Conservation (phyloP, 2,888 invertebrate species). For the Drosophila mercatorum region DNA sequence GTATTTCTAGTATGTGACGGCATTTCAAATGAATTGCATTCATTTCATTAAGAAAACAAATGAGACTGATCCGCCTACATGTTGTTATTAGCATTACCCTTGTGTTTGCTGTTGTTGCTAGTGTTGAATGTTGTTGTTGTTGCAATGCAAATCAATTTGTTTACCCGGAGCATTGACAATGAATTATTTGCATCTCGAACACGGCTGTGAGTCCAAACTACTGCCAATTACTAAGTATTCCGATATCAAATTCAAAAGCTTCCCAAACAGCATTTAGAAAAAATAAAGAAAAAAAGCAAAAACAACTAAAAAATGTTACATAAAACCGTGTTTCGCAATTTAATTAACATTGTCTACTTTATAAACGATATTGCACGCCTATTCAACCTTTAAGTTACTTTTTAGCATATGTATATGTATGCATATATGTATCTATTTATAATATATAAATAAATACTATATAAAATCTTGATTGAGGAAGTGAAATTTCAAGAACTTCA, state of each 20-base stretch:
- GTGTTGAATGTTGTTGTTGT: constrained; percentile 6
- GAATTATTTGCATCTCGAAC: constrained; percentile 49
- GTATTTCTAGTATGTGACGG: constrained; percentile 32
- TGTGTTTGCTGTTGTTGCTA: not conserved
- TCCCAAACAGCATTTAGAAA: constrained; percentile 19
- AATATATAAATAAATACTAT: not conserved
- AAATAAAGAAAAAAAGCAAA: not conserved
- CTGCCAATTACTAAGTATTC: constrained; percentile 13
- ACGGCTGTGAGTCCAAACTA: constrained; percentile 23
- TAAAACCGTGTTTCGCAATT: constrained; percentile 40
- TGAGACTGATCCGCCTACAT: constrained; percentile 34
- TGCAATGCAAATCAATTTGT: constrained; percentile 67
- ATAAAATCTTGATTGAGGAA: not conserved
- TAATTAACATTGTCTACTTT: constrained; percentile 22
- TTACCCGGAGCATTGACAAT: constrained; percentile 52
- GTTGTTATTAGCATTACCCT: constrained; percentile 11
- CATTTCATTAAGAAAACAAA: constrained; percentile 35
- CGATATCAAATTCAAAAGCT: constrained; percentile 21
- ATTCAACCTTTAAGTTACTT: constrained; percentile 13
- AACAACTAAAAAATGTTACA: constrained; percentile 17
- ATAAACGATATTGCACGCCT: constrained; percentile 17
- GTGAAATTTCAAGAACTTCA: not conserved
- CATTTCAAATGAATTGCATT: constrained; percentile 43
- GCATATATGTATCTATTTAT: not conserved
- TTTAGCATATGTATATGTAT: not conserved